Evolutionary conservation across 2,797 vertebrate genomes (phyloP).

Genomic region (Cyclopterus lumpus): DNA sequence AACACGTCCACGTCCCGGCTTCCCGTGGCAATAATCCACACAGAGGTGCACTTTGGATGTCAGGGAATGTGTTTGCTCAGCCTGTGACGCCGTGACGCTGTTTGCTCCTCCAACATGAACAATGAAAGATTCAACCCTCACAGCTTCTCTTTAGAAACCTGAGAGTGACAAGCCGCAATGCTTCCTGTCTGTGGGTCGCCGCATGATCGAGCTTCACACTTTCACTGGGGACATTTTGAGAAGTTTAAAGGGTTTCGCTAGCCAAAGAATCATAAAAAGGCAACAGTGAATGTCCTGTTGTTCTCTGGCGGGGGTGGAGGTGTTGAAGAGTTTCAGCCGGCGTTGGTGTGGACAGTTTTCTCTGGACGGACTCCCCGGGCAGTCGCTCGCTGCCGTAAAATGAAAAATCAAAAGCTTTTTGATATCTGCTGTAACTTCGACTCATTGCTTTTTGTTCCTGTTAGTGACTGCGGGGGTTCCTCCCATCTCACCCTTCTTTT

Average conservation of each 20-base stretch:
- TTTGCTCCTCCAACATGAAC: not conserved
- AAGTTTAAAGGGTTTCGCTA: slow-evolving; percentile 7
- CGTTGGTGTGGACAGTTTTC: slow-evolving; percentile 4
- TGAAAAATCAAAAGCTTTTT: slow-evolving; percentile 16
- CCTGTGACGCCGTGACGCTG: not conserved
- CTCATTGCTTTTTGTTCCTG: slow-evolving; percentile 21
- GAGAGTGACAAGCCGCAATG: not conserved
- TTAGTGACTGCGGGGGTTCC: too few species aligned
- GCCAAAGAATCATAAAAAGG: slow-evolving; percentile 23
- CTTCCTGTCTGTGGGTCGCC: not conserved
- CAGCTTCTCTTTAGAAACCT: slow-evolving; percentile 13
- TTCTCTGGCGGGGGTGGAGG: slow-evolving; percentile 51
- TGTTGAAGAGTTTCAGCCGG: slow-evolving; percentile 46
- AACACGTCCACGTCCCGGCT: not conserved
- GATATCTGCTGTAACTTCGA: slow-evolving; percentile 22
- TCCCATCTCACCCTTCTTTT: not conserved
- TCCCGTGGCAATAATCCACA: not conserved
- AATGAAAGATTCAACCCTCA: not conserved
- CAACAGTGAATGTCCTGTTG: slow-evolving; percentile 3
- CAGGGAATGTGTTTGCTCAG: not conserved
- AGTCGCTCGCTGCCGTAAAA: slow-evolving; percentile 20
- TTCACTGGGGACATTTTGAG: slow-evolving; percentile 15
- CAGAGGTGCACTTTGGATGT: not conserved
- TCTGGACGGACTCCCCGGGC: slow-evolving; percentile 30
- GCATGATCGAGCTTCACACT: slow-evolving; percentile 29